Percentiles rank a stretch among this genome's conserved stretches.
These are phyloP conservation scores for Hofmannophila pseudospretella DNA, from an alignment of 2,888 invertebrate species.

Conservation along the genomic window DNA sequence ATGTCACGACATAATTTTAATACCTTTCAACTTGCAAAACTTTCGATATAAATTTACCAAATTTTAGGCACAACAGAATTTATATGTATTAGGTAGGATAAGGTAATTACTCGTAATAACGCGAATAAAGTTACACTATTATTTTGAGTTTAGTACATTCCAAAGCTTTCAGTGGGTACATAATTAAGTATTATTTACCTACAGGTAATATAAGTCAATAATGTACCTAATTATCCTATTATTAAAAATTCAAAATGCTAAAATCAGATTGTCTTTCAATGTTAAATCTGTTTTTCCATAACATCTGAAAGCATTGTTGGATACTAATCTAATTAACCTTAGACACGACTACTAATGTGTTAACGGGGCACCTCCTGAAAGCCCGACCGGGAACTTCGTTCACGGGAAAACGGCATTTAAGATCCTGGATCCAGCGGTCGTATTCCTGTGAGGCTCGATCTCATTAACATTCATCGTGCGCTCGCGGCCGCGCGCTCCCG, in stretches of 20 bases:
- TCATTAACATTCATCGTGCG: slow-evolving; percentile 76
- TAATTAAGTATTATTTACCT: too few relatives aligned
- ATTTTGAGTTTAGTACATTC: too few relatives aligned
- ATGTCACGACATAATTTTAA: too few relatives aligned
- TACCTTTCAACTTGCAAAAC: too few relatives aligned
- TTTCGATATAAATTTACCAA: too few relatives aligned
- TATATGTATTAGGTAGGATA: too few relatives aligned
- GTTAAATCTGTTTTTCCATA: slow-evolving; percentile 34
- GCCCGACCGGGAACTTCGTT: slow-evolving; percentile 28
- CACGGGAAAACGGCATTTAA: slow-evolving; percentile 42
- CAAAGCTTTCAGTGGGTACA: too few relatives aligned
- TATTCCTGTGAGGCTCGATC: slow-evolving; percentile 39
- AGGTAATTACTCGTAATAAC: too few relatives aligned
- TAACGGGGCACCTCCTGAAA: slow-evolving; percentile 62
- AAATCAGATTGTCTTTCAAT: background rate
- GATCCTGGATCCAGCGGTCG: slow-evolving; percentile 34
- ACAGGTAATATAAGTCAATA: too few relatives aligned
- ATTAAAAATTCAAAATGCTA: background rate
- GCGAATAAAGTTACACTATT: too few relatives aligned
- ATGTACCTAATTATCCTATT: too few relatives aligned
- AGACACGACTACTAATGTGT: slow-evolving; percentile 75
- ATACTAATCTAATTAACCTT: slow-evolving; percentile 75
- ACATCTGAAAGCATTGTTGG: slow-evolving; percentile 56
- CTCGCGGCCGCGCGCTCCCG: slow-evolving; percentile 69
- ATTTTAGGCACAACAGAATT: too few relatives aligned